Percentiles rank a stretch among this genome's conserved stretches.
These are phyloP conservation scores for Noctilio leporinus DNA, from an alignment of 2,113 vertebrate genomes.

Conservation along the genomic window DNA sequence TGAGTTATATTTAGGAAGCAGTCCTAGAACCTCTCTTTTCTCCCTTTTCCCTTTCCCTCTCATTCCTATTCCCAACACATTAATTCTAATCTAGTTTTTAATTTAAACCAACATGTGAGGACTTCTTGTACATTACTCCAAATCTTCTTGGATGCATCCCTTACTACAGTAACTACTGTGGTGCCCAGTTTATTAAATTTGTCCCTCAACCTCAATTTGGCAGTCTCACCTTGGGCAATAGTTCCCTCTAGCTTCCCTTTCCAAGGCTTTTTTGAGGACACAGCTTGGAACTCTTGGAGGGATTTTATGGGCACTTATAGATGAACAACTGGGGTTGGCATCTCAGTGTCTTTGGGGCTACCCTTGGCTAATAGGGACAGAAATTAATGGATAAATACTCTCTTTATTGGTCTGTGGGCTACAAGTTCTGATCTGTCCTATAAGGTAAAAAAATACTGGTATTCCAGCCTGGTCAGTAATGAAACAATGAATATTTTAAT, in stretches of 20 bases:
- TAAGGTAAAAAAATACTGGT: neutral
- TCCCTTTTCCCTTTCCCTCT: neutral
- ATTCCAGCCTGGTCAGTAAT: neutral
- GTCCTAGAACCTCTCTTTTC: neutral
- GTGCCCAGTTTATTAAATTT: neutral
- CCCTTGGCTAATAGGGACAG: neutral
- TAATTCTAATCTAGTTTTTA: neutral
- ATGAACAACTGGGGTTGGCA: rapidly evolving
- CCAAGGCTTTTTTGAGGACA: neutral
- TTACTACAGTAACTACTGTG: neutral
- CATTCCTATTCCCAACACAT: neutral
- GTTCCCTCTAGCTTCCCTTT: neutral
- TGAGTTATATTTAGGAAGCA: neutral
- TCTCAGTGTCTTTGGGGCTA: neutral
- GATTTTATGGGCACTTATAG: neutral
- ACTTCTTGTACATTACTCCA: neutral
- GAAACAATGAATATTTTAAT: neutral
- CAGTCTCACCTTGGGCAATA: neutral
- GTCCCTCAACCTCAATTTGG: neutral
- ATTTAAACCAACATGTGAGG: neutral
- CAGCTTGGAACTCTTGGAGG: neutral
- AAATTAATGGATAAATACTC: neutral
- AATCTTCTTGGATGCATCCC: neutral
- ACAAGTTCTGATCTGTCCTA: neutral
- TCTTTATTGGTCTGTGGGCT: neutral